Base-by-base conservation (phyloP, 2,888 invertebrate species). In the Didymodactylos carnosus region DNA sequence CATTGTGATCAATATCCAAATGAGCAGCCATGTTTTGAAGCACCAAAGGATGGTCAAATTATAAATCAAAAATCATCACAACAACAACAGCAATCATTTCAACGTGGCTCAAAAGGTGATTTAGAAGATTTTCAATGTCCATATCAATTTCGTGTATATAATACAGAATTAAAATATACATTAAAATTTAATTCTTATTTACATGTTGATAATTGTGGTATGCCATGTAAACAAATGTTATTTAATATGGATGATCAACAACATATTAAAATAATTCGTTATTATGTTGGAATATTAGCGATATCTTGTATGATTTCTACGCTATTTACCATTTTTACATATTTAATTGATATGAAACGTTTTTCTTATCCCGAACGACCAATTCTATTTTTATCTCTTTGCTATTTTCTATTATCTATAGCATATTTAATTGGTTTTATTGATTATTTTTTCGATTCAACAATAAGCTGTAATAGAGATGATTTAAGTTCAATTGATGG, bases 251-350 rank as follows among this genome's bases (percentile, higher is more conserved):
- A 35, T 27, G 69, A 69, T 19, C 25, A 62, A 40, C 19, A 19
- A 4, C 71, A 74, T 35, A 41, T 74, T 2, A 10, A 39, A 27
- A 43, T 70, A 14, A 27, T 77, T 81, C 82, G 6, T 82, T 83
- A 1, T 77, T 89, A 91, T 87, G 89, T 89, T 84, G 87, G 88
- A 39, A 88, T 89, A 7, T 88, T 90, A 84, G 89, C 91, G 0
- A 88, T 90, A 81, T 83, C 91, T 39, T 89, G 91, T 76, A 87
- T 91, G 75, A 75, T 82, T 72, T 83, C 83, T n/a, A 83, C 83
- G 7, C 76, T 79, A 0, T 77, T 83, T 72, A 84, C 84, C 0
- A 80, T 84, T 27, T 76, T 82, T 8, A 84, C 84, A 7, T 84
- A 83, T 77, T 79, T 81, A 72, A 80, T 83, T 69, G 83, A 84